Conservation (phyloP, 2,888 invertebrate species). For the Congeria kusceri region DNA sequence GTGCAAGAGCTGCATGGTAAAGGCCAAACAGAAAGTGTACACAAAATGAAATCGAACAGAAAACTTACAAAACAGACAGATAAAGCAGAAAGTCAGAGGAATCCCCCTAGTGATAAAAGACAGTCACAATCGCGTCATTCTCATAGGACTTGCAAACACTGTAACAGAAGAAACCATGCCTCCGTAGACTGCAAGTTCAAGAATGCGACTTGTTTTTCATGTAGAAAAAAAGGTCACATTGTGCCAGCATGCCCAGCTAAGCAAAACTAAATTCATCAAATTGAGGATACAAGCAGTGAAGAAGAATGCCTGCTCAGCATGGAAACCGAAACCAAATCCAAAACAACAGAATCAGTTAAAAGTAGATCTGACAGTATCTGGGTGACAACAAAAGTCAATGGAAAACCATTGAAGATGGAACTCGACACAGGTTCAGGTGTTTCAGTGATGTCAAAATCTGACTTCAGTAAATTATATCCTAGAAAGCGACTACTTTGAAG, state of each 20-base stretch:
- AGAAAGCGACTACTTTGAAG: constrained; percentile 25
- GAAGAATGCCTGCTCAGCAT: not conserved
- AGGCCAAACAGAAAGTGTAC: not conserved
- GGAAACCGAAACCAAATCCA: no score
- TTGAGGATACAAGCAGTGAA: not conserved
- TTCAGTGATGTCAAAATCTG: no score
- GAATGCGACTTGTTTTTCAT: constrained; percentile 24
- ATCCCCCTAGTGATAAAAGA: no score
- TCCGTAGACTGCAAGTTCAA: constrained; percentile 27
- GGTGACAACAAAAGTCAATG: constrained; percentile 42
- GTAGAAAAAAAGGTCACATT: constrained; percentile 28
- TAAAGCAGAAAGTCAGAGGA: not conserved
- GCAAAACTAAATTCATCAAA: not conserved
- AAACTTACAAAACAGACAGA: not conserved
- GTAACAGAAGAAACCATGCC: not conserved
- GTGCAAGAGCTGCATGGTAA: constrained; percentile 14
- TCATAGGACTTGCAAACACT: not conserved
- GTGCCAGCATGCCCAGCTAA: constrained; percentile 13
- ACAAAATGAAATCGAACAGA: not conserved
- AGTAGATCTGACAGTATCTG: constrained; percentile 10
- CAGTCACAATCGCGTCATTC: not conserved
- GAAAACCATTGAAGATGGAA: constrained; percentile 46
- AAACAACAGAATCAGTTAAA: not conserved
- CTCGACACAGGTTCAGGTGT: constrained; percentile 63
- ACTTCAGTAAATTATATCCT: no score